Percentiles rank a stretch among this genome's conserved stretches.
Evolutionary conservation across 2,113 vertebrate genomes (phyloP).

Genomic region (Apodemus speciosus): DNA sequence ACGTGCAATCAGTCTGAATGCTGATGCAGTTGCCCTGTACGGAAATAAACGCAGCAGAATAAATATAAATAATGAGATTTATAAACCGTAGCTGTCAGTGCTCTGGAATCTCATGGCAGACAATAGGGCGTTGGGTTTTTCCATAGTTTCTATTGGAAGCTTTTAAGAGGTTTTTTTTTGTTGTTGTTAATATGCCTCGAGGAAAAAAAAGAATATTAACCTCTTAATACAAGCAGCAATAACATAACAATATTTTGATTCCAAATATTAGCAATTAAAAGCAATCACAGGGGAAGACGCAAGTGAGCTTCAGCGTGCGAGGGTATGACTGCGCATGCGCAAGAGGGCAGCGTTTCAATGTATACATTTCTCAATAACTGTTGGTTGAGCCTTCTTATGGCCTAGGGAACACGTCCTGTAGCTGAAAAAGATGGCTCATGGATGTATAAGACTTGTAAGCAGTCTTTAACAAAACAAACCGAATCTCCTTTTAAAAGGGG

Average conservation of each 20-base stretch:
- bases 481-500: background rate
- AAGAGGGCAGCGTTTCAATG: background rate
- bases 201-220: background rate
- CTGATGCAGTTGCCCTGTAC: background rate
- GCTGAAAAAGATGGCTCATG: background rate
- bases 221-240: constrained; percentile 31
- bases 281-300: background rate
- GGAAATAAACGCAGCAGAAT: constrained; percentile 20
- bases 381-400: background rate
- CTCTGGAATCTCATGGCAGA: constrained; percentile 28
- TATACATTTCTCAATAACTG: background rate
- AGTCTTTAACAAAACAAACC: no score
- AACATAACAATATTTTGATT: constrained; percentile 6
- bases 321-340: background rate
- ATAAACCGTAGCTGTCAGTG: background rate
- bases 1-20: constrained; percentile 53
- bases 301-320: background rate
- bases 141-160: background rate
- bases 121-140: background rate
- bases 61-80: constrained; percentile 35
- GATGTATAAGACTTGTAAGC: no score
- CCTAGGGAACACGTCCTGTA: background rate
- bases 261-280: background rate
- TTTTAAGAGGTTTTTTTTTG: background rate
- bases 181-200: background rate